phyloP scores from a whole-genome alignment of 1,140 invertebrate species.

The Hylaeus anthracinus region DNA sequence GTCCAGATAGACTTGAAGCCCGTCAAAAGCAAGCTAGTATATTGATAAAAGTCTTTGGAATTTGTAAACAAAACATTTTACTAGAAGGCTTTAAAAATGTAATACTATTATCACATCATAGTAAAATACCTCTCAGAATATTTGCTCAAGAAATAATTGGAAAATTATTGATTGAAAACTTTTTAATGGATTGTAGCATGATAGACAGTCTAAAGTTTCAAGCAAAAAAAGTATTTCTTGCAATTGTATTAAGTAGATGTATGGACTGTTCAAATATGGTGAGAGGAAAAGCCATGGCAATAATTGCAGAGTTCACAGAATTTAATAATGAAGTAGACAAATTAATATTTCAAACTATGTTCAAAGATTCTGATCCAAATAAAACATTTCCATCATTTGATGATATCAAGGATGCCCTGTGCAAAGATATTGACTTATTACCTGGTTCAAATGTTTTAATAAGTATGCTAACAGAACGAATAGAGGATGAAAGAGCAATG shows the following conservation, averaged over 20 bases:
- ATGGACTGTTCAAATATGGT: slow-evolving; percentile 83
- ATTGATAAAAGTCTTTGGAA: slow-evolving; percentile 79
- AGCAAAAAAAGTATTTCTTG: slow-evolving; percentile 79
- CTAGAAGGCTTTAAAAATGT: slow-evolving; percentile 80
- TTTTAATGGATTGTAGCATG: slow-evolving; percentile 53
- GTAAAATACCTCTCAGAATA: slow-evolving; percentile 80
- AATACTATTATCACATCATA: slow-evolving; percentile 79
- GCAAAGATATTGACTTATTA: slow-evolving; percentile 65
- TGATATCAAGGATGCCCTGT: slow-evolving; percentile 57
- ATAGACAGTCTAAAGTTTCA: slow-evolving; percentile 27
- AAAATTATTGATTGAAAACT: slow-evolving; percentile 76
- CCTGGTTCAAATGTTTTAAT: slow-evolving; percentile 74
- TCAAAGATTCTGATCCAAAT: slow-evolving; percentile 69
- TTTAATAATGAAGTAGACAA: slow-evolving; percentile 71
- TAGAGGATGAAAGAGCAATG: slow-evolving; percentile 83
- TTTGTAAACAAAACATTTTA: slow-evolving; percentile 74
- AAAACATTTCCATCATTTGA: slow-evolving; percentile 59
- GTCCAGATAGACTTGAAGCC: slow-evolving; percentile 83
- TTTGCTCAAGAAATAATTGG: slow-evolving; percentile 83
- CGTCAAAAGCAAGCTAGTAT: slow-evolving; percentile 81
- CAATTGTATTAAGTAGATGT: slow-evolving; percentile 80
- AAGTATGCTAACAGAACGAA: slow-evolving; percentile 79
- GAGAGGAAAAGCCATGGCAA: slow-evolving; percentile 82
- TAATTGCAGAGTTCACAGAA: slow-evolving; percentile 80
- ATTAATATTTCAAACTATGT: slow-evolving; percentile 78